Evolutionary conservation across 2,888 invertebrate genomes (phyloP).

Genomic region (Trachelus tabidus): DNA sequence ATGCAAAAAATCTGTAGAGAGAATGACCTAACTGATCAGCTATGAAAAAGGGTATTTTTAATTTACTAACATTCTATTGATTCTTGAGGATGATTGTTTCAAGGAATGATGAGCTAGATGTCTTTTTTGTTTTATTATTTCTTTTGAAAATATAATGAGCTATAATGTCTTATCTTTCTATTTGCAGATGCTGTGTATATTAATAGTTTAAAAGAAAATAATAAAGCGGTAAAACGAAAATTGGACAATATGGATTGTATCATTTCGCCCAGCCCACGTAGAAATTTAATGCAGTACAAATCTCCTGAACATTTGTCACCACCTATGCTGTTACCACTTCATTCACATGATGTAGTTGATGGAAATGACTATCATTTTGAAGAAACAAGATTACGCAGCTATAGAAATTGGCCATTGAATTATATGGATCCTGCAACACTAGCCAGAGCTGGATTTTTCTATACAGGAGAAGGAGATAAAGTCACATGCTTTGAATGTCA

Average conservation of each 20-base stretch:
- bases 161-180: neutral
- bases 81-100: neutral
- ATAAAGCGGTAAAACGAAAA: neutral
- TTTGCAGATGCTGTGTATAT: neutral
- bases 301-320: conserved; percentile 28
- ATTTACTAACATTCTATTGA: neutral
- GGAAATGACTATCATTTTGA: conserved; percentile 59
- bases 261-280: neutral
- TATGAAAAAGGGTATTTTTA: neutral
- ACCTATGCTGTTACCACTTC: conserved; percentile 21
- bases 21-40: neutral
- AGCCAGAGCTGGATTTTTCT: conserved; percentile 87
- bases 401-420: conserved; percentile 74
- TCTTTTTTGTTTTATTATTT: neutral
- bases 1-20: neutral
- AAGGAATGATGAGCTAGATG: neutral
- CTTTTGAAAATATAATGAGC: neutral
- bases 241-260: neutral
- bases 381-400: conserved; percentile 75
- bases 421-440: conserved; percentile 74
- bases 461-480: conserved; percentile 78
- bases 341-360: conserved; percentile 13
- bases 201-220: neutral
- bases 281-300: conserved; percentile 41
- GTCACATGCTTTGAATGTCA: conserved; percentile 86